Conservation (phyloP, 2,113 vertebrate genomes). For the Rattus rattus region DNA sequence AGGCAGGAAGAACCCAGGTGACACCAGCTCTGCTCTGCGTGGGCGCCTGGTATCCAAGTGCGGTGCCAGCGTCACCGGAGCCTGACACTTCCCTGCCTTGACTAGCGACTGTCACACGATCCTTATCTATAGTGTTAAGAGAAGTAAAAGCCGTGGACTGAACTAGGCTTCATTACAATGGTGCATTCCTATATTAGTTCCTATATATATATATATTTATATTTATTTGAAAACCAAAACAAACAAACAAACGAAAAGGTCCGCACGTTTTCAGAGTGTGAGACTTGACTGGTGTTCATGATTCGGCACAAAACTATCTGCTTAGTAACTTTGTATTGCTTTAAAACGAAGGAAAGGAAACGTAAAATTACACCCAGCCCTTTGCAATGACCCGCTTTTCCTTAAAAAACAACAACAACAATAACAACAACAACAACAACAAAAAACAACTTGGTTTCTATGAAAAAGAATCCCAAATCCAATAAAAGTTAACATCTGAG, state of each 20-base stretch:
- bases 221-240: slow-evolving; percentile 83
- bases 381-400: slow-evolving; percentile 90
- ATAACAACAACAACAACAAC: slow-evolving; percentile 11
- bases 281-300: slow-evolving; percentile 84
- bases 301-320: slow-evolving; percentile 85
- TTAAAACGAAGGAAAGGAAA: slow-evolving; percentile 85
- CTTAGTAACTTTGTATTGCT: slow-evolving; percentile 89
- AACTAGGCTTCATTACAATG: slow-evolving; percentile 87
- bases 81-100: slow-evolving; percentile 61
- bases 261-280: slow-evolving; percentile 79
- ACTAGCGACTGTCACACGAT: slow-evolving; percentile 87
- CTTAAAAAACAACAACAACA: slow-evolving; percentile 69
- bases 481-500: slow-evolving; percentile 80
- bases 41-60: background rate
- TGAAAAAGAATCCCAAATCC: slow-evolving; percentile 79
- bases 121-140: slow-evolving; percentile 89
- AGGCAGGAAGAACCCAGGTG: slow-evolving; percentile 70
- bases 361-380: slow-evolving; percentile 87
- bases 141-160: slow-evolving; percentile 87
- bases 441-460: slow-evolving; percentile 72
- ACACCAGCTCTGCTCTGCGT: slow-evolving; percentile 49
- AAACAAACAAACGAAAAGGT: slow-evolving; percentile 73
- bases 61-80: slow-evolving; percentile 22
- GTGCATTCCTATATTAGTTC: slow-evolving; percentile 87
- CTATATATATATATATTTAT: slow-evolving; percentile 90